A percentile compares a stretch with the other conserved stretches of the same genome.
These are phyloP conservation scores for Phrixothrix hirtus DNA, from an alignment of 2,888 invertebrate genomes.

Conservation along the genomic window DNA sequence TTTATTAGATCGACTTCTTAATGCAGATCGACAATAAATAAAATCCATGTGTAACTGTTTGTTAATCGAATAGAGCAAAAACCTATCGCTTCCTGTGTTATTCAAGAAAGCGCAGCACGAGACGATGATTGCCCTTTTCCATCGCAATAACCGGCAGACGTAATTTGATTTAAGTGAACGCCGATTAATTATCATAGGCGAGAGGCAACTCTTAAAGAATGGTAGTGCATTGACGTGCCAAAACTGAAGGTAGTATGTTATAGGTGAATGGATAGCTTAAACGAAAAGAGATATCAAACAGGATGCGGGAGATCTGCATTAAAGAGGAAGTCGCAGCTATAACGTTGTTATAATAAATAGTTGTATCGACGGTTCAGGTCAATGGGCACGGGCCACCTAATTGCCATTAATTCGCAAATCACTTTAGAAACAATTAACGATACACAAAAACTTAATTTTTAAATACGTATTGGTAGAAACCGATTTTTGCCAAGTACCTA, in stretches of 20 bases:
- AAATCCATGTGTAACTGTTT: slow-evolving; percentile 17
- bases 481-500: too few relatives aligned
- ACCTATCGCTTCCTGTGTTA: slow-evolving; percentile 23
- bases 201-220: background rate
- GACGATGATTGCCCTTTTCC: slow-evolving; percentile 17
- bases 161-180: slow-evolving; percentile 18
- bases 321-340: slow-evolving; percentile 49
- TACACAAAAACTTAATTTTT: too few relatives aligned
- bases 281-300: slow-evolving; percentile 33
- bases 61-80: slow-evolving; percentile 19
- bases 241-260: slow-evolving; percentile 11
- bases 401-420: background rate
- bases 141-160: slow-evolving; percentile 5
- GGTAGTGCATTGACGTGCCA: slow-evolving; percentile 1
- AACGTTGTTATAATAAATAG: slow-evolving; percentile 30
- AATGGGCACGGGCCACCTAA: slow-evolving; percentile 16
- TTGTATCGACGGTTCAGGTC: slow-evolving; percentile 37
- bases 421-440: too few relatives aligned
- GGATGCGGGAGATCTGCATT: slow-evolving; percentile 54
- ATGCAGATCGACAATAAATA: slow-evolving; percentile 12
- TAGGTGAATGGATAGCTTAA: slow-evolving; percentile 17
- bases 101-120: slow-evolving; percentile 26
- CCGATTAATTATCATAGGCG: background rate
- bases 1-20: slow-evolving; percentile 13
- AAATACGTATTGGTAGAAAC: too few relatives aligned